phyloP scores from a whole-genome alignment of 2,113 vertebrate genomes.

The Noctilio leporinus region DNA sequence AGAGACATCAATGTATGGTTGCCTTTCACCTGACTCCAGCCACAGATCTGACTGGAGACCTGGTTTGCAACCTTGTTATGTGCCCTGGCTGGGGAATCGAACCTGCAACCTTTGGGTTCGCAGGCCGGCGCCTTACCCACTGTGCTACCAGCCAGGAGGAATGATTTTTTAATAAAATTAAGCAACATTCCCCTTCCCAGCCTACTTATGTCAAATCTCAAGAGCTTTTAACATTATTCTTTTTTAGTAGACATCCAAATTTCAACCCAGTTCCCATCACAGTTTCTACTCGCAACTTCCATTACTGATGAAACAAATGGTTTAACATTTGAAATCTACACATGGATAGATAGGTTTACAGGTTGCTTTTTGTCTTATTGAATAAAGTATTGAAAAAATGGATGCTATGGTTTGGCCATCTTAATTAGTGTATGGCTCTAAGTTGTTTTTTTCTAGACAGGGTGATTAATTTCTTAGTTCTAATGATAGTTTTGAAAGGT shows the following conservation, averaged over 20 bases:
- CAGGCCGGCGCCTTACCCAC: too few relatives aligned
- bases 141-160: too few relatives aligned
- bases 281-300: not conserved
- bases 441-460: not conserved
- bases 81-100: too few relatives aligned
- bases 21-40: too few relatives aligned
- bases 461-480: not conserved
- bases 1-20: too few relatives aligned
- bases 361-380: not conserved
- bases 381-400: not conserved
- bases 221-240: not conserved
- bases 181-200: not conserved
- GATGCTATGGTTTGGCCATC: not conserved
- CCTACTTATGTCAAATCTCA: not conserved
- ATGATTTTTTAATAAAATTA: not conserved
- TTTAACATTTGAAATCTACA: not conserved
- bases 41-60: too few relatives aligned
- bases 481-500: not conserved
- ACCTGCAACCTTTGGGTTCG: too few relatives aligned
- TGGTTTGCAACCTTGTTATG: too few relatives aligned
- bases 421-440: not conserved
- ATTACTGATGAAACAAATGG: conserved; percentile 6
- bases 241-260: not conserved
- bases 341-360: not conserved
- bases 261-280: not conserved